Percentiles rank a stretch among this genome's conserved stretches.
These are phyloP conservation scores for Astreopora myriophthalma DNA, from an alignment of 64 coral and sea anemone species.

Conservation along the genomic window DNA sequence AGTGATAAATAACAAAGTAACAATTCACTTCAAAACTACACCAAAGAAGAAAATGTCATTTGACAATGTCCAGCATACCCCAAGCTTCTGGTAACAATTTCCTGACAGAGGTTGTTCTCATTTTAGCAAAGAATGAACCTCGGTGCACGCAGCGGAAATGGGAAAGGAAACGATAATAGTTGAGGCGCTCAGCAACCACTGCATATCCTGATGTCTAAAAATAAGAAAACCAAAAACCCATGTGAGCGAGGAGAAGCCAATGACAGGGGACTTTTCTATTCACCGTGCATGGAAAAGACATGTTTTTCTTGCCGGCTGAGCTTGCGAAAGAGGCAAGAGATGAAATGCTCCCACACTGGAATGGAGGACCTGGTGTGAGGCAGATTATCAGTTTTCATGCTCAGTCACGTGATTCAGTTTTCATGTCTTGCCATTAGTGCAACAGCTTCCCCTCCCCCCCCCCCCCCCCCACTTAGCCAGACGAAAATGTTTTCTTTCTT, in stretches of 20 bases:
- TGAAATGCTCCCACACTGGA: too few relatives aligned
- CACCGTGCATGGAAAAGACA: too few relatives aligned
- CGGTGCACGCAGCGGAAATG: constrained; percentile 97
- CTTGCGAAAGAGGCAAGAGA: too few relatives aligned
- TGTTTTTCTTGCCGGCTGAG: too few relatives aligned
- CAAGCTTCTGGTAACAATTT: constrained; percentile 94
- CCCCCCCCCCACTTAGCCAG: too few relatives aligned
- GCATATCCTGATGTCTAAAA: constrained; percentile 76
- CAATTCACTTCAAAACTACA: neutral
- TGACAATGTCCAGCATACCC: constrained; percentile 64
- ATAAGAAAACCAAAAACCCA: neutral
- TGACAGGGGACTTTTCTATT: too few relatives aligned
- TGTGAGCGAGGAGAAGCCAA: neutral
- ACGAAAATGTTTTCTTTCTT: too few relatives aligned
- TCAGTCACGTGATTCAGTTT: too few relatives aligned
- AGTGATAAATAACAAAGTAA: neutral
- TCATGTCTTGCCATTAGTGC: too few relatives aligned
- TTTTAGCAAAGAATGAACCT: constrained; percentile 93
- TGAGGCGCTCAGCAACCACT: constrained; percentile 90
- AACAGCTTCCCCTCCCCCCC: too few relatives aligned
- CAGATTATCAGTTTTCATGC: too few relatives aligned
- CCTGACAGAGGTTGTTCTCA: constrained; percentile 97
- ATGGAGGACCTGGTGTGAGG: too few relatives aligned
- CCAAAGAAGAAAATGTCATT: neutral
- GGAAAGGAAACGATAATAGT: constrained; percentile 90